Percentiles rank a stretch among this genome's conserved stretches.
phyloP scores from a whole-genome alignment of 2,113 vertebrate species.

The Gulo gulo region DNA sequence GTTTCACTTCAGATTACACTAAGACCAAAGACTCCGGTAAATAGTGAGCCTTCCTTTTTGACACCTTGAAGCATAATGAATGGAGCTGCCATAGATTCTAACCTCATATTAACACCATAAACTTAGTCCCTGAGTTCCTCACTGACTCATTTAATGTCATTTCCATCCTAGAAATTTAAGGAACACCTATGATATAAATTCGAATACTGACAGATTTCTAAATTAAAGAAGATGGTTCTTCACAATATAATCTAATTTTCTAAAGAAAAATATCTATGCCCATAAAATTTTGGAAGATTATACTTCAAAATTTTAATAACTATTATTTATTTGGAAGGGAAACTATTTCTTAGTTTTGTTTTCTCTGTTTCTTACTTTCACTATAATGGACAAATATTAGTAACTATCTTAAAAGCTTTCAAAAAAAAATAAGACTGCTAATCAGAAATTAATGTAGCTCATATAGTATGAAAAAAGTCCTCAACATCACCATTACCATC shows the following conservation, averaged over 20 bases:
- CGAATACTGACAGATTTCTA: neutral
- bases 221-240: neutral
- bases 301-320: neutral
- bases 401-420: neutral
- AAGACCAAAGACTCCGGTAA: neutral
- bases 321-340: neutral
- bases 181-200: neutral
- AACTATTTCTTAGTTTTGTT: neutral
- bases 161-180: neutral
- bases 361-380: neutral
- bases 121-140: neutral
- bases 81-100: neutral
- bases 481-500: neutral
- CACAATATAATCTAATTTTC: neutral
- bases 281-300: neutral
- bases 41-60: neutral
- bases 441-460: neutral
- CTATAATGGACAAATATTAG: neutral
- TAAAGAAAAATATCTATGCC: neutral
- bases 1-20: neutral
- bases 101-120: neutral
- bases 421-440: neutral
- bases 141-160: neutral
- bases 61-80: neutral
- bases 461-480: neutral